Conservation (phyloP, 2,113 vertebrate species). For the Empidonax traillii region DNA sequence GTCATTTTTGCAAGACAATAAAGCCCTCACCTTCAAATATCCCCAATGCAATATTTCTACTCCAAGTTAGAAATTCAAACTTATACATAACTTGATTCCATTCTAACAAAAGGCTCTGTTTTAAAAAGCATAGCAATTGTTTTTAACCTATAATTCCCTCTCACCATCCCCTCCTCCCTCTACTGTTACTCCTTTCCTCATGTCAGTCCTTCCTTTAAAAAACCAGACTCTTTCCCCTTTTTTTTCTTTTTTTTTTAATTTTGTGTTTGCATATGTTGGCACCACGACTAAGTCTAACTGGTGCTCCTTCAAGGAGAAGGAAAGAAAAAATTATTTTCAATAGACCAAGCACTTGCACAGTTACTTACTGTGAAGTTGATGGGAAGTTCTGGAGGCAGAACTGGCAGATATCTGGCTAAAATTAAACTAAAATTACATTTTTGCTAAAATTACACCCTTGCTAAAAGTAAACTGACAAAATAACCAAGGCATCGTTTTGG, state of each 20-base stretch:
- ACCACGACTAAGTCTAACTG: background rate
- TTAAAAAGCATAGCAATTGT: background rate
- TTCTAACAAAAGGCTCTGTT: background rate
- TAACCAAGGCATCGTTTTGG: background rate
- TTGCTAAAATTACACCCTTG: background rate
- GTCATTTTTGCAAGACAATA: background rate
- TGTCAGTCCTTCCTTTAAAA: background rate
- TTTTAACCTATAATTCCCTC: background rate
- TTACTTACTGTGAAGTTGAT: background rate
- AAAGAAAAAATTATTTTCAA: background rate
- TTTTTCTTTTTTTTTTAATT: background rate
- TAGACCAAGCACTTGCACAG: background rate
- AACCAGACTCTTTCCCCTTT: background rate
- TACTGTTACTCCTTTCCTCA: background rate
- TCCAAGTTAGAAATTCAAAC: background rate
- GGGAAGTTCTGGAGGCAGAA: background rate
- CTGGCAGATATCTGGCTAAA: background rate
- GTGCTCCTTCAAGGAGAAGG: background rate
- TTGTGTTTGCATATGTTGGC: background rate
- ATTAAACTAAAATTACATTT: background rate
- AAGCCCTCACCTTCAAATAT: background rate
- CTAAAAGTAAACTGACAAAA: background rate
- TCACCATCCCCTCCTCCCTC: background rate
- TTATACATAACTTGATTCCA: background rate
- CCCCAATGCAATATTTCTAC: background rate